Percentiles rank a stretch among this genome's conserved stretches.
These are phyloP conservation scores for Hipposideros larvatus DNA, from an alignment of 2,797 vertebrate species.

Conservation along the genomic window DNA sequence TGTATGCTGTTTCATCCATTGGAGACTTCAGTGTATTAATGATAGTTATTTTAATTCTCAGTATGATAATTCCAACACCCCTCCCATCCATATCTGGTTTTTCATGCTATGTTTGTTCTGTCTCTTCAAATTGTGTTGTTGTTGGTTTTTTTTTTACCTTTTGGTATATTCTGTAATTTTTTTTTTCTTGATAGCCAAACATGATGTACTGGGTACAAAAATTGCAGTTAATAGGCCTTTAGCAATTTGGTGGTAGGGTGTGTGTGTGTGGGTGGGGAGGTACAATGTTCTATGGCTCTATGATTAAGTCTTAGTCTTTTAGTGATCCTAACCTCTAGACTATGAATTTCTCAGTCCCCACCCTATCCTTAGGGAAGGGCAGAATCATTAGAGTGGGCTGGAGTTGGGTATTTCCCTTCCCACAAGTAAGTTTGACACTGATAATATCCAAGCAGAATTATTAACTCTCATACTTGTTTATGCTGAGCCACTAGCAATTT, in stretches of 20 bases:
- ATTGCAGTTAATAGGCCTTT: not conserved
- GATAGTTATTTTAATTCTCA: not conserved
- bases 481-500: not conserved
- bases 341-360: not conserved
- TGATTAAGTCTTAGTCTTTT: not conserved
- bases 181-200: not conserved
- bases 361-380: not conserved
- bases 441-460: not conserved
- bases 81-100: not conserved
- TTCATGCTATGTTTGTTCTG: not conserved
- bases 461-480: not conserved
- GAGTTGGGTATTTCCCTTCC: not conserved
- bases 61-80: not conserved
- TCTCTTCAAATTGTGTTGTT: not conserved
- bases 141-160: not conserved
- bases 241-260: not conserved
- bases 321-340: not conserved
- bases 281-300: not conserved
- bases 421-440: not conserved
- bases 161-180: not conserved
- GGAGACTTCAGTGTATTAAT: not conserved
- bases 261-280: not conserved
- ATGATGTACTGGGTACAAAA: not conserved
- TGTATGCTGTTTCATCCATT: not conserved
- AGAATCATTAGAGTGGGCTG: not conserved